Percentiles rank a stretch among this genome's conserved stretches.
Evolutionary conservation across 2,888 invertebrate species (phyloP).

Genomic region (Neocrepidodera transversa): DNA sequence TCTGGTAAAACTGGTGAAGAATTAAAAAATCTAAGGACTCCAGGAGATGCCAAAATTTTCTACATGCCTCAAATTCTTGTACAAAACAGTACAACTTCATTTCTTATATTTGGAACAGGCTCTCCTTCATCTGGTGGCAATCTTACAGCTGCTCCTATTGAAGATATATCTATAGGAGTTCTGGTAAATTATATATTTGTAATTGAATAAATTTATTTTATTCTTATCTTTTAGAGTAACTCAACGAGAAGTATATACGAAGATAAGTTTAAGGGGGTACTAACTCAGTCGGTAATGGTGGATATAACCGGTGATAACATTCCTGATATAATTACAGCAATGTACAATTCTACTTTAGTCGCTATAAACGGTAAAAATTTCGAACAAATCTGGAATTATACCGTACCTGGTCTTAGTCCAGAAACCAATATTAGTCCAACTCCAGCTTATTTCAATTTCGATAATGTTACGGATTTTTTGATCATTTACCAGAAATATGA

Average conservation of each 20-base stretch:
- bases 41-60: conserved; percentile 72
- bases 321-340: conserved; percentile 75
- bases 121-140: conserved; percentile 76
- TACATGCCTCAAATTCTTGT: conserved; percentile 74
- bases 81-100: conserved; percentile 67
- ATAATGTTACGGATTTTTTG: conserved; percentile 79
- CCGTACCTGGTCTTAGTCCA: conserved; percentile 64
- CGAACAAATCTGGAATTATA: conserved; percentile 75
- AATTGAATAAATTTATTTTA: neutral
- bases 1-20: conserved; percentile 74
- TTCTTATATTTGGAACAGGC: conserved; percentile 76
- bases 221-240: conserved; percentile 36
- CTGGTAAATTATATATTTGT: conserved; percentile 53
- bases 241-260: conserved; percentile 62
- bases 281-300: conserved; percentile 71
- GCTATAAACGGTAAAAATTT: conserved; percentile 76
- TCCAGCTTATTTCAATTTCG: conserved; percentile 80
- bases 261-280: conserved; percentile 70
- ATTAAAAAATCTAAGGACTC: conserved; percentile 68
- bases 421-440: conserved; percentile 79
- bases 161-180: conserved; percentile 63
- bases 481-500: conserved; percentile 66
- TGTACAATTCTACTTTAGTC: conserved; percentile 74
- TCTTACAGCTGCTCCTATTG: conserved; percentile 70
- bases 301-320: conserved; percentile 76